Conservation (phyloP, 2,113 vertebrate species). For the Zosterops borbonicus region DNA sequence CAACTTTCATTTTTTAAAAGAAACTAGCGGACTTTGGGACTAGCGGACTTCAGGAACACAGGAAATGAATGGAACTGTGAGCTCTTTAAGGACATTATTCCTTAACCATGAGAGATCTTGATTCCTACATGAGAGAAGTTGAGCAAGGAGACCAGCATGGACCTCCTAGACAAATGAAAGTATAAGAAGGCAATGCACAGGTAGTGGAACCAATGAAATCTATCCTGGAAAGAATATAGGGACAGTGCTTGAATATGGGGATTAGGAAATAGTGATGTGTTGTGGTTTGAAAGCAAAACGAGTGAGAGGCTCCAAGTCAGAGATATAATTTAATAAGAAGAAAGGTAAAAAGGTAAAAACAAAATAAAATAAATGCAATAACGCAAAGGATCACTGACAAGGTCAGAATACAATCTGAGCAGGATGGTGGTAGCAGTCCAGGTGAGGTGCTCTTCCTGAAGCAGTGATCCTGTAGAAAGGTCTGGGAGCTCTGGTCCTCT, state of each 20-base stretch:
- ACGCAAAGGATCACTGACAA: no score
- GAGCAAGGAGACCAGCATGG: background rate
- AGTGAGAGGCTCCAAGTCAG: no score
- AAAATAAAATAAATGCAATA: no score
- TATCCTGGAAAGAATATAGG: background rate
- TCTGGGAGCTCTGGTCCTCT: no score
- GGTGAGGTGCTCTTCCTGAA: no score
- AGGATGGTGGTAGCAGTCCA: no score
- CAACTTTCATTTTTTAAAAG: background rate
- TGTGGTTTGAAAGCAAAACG: no score
- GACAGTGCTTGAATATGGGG: background rate
- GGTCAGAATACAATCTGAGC: no score
- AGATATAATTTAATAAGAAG: no score
- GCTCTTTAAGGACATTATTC: background rate
- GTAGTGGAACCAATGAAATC: background rate
- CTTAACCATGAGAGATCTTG: background rate
- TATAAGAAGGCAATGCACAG: background rate
- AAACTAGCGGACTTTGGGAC: background rate
- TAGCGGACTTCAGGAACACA: background rate
- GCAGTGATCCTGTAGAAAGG: no score
- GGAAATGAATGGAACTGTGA: background rate
- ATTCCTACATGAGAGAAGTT: background rate
- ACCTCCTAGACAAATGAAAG: background rate
- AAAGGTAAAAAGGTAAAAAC: no score
- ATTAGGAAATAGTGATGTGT: background rate